phyloP scores from a whole-genome alignment of 1,140 invertebrate species.

The Panulirus ornatus region DNA sequence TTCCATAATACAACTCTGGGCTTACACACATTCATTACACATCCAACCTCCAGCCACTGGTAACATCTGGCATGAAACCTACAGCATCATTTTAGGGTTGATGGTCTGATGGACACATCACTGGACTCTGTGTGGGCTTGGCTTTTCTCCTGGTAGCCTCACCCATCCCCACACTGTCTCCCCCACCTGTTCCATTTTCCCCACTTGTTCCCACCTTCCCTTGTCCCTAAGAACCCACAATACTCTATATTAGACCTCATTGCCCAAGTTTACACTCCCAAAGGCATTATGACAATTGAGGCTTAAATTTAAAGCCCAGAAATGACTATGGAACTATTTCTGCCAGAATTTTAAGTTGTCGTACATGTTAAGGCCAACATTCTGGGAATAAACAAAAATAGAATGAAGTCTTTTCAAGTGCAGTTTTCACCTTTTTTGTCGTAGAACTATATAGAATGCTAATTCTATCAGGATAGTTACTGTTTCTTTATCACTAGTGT shows the following conservation, averaged over 20 bases:
- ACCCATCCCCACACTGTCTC: constrained; percentile 31
- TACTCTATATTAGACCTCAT: constrained; percentile 91
- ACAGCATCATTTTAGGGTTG: constrained; percentile 49
- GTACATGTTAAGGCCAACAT: background rate
- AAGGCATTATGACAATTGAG: constrained; percentile 77
- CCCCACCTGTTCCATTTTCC: constrained; percentile 33
- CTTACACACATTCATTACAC: constrained; percentile 75
- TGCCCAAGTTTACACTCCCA: constrained; percentile 93
- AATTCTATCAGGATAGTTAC: too few species aligned
- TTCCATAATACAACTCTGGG: constrained; percentile 68
- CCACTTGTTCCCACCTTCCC: constrained; percentile 53
- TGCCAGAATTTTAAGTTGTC: background rate
- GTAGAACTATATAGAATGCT: too few species aligned
- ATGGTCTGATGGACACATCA: constrained; percentile 73
- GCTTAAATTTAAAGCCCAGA: background rate
- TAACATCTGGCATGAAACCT: constrained; percentile 51
- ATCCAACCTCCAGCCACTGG: constrained; percentile 70
- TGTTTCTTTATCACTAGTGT: too few species aligned
- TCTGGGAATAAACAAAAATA: background rate
- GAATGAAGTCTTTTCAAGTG: constrained; percentile 1
- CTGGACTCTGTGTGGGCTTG: constrained; percentile 81
- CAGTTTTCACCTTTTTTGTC: constrained; percentile 18
- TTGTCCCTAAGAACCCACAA: constrained; percentile 73
- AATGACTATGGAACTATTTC: background rate
- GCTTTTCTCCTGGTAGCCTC: constrained; percentile 75